Evolutionary conservation across 1,140 invertebrate genomes (phyloP).

Genomic region (Philopotamus ludificatus): DNA sequence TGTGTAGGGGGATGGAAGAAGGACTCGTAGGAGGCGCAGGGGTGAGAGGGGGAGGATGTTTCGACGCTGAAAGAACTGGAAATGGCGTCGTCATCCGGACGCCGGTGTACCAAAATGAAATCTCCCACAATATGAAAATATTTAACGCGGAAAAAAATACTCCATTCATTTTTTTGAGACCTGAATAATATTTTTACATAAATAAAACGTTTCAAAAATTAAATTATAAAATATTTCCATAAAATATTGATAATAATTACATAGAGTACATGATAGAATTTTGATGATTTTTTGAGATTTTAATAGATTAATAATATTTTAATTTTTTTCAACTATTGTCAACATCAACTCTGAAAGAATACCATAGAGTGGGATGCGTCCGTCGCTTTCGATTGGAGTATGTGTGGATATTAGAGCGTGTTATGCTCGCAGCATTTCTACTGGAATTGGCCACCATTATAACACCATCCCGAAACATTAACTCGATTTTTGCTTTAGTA

Average conservation of each 20-base stretch:
- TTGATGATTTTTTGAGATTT: no score
- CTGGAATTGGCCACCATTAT: constrained; percentile 40
- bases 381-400: constrained; percentile 8
- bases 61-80: constrained; percentile 24
- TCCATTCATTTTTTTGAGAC: constrained; percentile 4
- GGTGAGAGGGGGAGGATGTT: constrained; percentile 20
- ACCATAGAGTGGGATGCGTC: neutral
- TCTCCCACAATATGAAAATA: no score
- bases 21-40: constrained; percentile 23
- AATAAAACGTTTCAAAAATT: neutral
- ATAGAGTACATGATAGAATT: neutral
- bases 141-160: no score
- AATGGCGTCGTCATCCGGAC: constrained; percentile 29
- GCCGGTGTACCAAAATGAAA: constrained; percentile 13
- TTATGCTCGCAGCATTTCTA: constrained; percentile 36
- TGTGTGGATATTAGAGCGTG: constrained; percentile 32
- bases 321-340: neutral
- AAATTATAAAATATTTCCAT: neutral
- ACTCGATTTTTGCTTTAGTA: constrained; percentile 39
- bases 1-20: neutral
- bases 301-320: no score
- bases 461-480: constrained; percentile 41
- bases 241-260: neutral
- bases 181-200: neutral
- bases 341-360: neutral